A percentile compares a stretch with the other conserved stretches of the same genome.
Conservation (phyloP, 2,113 vertebrate species). For the Myanophis thanlyinensis region DNA sequence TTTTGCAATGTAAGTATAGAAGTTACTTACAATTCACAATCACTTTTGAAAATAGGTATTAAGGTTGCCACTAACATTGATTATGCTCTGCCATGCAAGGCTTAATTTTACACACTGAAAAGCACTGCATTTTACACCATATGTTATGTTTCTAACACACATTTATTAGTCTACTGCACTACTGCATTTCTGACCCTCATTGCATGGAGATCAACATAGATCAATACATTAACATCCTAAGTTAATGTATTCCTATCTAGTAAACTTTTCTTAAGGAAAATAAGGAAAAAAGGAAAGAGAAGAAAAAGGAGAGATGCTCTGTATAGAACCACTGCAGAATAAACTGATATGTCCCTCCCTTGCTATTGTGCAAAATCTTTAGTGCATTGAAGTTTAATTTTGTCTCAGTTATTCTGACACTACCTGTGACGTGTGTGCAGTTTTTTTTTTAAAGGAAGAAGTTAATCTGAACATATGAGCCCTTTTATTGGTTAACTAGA, state of each 20-base stretch:
- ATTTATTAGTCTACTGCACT: constrained; percentile 60
- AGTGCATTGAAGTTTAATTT: neutral
- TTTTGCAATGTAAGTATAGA: neutral
- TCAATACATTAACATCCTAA: no score
- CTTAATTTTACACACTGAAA: neutral
- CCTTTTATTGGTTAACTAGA: constrained; percentile 76
- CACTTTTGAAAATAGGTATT: neutral
- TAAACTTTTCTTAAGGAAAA: constrained; percentile 61
- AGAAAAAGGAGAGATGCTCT: constrained; percentile 19
- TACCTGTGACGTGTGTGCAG: neutral
- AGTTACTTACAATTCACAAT: neutral
- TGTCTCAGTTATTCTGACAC: constrained; percentile 30
- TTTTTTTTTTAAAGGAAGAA: neutral
- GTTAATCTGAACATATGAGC: constrained; percentile 41
- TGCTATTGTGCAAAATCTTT: constrained; percentile 36
- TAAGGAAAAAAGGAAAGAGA: constrained; percentile 46
- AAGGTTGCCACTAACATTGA: neutral
- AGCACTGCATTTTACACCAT: neutral
- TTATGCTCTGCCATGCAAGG: constrained; percentile 9
- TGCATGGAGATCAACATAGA: constrained; percentile 60
- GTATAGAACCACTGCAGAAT: constrained; percentile 60
- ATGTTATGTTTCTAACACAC: constrained; percentile 62
- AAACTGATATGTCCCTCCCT: constrained; percentile 6
- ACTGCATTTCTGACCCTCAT: constrained; percentile 68
- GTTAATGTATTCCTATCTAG: constrained; percentile 72